Evolutionary conservation across 2,113 vertebrate genomes (phyloP).

Genomic region (Nesogale talazaci): DNA sequence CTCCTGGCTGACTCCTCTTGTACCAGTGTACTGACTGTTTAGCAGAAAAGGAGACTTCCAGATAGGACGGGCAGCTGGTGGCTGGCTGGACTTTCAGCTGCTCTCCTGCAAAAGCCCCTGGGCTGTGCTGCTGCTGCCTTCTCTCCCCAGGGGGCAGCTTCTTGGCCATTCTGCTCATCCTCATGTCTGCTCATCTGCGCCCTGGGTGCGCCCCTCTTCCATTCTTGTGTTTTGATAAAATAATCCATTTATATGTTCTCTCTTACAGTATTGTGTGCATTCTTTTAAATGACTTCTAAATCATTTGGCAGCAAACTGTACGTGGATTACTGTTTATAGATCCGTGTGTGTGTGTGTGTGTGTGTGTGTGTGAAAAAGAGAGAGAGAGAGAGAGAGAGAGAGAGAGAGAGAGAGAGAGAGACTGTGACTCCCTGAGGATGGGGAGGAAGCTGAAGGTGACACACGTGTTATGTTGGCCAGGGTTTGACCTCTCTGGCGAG

Average conservation of each 20-base stretch:
- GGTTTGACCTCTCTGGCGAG: not conserved
- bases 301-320: not conserved
- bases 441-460: not conserved
- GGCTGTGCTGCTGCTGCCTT: not conserved
- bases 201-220: not conserved
- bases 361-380: too few species aligned
- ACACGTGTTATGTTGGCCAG: not conserved
- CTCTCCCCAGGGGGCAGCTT: not conserved
- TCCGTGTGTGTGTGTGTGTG: not conserved
- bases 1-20: not conserved
- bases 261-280: not conserved
- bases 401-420: too few species aligned
- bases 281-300: not conserved
- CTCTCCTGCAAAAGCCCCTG: not conserved
- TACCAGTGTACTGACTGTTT: not conserved
- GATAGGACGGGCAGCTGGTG: rapidly evolving
- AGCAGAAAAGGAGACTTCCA: not conserved
- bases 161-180: not conserved
- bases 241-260: not conserved
- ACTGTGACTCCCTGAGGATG: not conserved
- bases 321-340: not conserved
- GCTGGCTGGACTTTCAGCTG: not conserved
- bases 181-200: rapidly evolving
- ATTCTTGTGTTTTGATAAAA: not conserved
- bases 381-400: not conserved